These are phyloP conservation scores for Himantopus leucocephalus DNA, from an alignment of 2,113 vertebrate genomes.

Conservation along the genomic window DNA sequence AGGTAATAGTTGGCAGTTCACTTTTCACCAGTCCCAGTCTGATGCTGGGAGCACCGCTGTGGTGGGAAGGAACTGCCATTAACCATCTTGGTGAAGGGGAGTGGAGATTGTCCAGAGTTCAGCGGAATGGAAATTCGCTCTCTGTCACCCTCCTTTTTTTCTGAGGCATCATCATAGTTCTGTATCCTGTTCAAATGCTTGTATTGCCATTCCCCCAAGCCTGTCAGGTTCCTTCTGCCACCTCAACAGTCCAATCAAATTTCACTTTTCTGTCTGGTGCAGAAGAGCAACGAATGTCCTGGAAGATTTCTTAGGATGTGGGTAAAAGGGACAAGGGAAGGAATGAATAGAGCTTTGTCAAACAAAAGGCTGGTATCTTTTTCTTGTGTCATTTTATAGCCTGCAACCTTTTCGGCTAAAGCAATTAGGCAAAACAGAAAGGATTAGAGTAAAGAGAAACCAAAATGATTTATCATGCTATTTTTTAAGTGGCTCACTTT, in stretches of 20 bases:
- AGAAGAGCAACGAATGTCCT: neutral
- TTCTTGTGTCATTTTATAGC: neutral
- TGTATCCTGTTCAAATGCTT: neutral
- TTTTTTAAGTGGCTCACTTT: neutral
- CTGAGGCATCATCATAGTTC: neutral
- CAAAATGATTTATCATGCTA: neutral
- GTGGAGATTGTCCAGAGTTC: neutral
- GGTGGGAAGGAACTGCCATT: neutral
- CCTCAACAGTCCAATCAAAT: neutral
- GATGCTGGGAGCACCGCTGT: neutral
- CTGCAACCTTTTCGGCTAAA: neutral
- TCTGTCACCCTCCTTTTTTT: neutral
- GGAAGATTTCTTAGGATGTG: neutral
- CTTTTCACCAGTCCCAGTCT: neutral
- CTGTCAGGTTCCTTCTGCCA: neutral
- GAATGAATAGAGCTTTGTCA: neutral
- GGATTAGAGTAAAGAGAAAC: neutral
- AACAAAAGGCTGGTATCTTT: neutral
- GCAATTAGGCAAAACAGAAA: neutral
- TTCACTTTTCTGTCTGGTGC: neutral
- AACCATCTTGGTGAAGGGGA: neutral
- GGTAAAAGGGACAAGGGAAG: neutral
- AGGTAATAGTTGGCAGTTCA: neutral
- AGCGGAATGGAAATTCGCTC: neutral
- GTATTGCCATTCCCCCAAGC: neutral